Percentiles rank a stretch among this genome's conserved stretches.
phyloP scores from a whole-genome alignment of 1,140 invertebrate genomes.

The Ceratoteleas bidentatus region DNA sequence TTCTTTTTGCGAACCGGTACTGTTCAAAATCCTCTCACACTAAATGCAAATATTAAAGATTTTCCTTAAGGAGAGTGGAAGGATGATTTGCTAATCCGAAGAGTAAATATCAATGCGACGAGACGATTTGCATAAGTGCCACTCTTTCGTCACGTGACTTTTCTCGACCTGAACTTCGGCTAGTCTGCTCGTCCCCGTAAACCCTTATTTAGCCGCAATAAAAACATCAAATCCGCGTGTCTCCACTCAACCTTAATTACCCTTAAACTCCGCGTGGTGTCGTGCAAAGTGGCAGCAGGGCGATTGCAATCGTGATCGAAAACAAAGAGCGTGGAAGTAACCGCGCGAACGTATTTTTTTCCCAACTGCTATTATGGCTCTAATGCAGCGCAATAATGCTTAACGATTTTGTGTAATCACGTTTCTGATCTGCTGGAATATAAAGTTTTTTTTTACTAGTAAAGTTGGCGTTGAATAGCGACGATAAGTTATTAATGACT shows the following conservation, averaged over 20 bases:
- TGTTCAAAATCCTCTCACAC: too few relatives aligned
- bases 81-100: too few relatives aligned
- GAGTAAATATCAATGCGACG: too few relatives aligned
- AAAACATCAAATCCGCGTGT: constrained; percentile 45
- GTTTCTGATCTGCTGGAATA: constrained; percentile 13
- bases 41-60: too few relatives aligned
- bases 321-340: constrained; percentile 45
- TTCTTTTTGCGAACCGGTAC: too few relatives aligned
- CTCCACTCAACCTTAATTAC: constrained; percentile 29
- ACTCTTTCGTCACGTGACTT: constrained; percentile 27
- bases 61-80: too few relatives aligned
- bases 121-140: neutral
- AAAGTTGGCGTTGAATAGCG: too few relatives aligned
- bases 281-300: constrained; percentile 18
- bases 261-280: constrained; percentile 15
- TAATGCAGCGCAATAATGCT: constrained; percentile 25
- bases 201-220: constrained; percentile 39
- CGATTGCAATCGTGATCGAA: constrained; percentile 49
- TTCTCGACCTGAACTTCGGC: neutral
- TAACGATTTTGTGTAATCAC: constrained; percentile 23
- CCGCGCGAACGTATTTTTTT: constrained; percentile 51
- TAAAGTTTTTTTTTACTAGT: neutral
- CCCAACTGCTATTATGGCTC: constrained; percentile 31
- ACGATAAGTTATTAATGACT: too few relatives aligned
- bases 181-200: constrained; percentile 38